phyloP scores from a whole-genome alignment of 1,140 invertebrate species.

The Drosophila gunungcola region DNA sequence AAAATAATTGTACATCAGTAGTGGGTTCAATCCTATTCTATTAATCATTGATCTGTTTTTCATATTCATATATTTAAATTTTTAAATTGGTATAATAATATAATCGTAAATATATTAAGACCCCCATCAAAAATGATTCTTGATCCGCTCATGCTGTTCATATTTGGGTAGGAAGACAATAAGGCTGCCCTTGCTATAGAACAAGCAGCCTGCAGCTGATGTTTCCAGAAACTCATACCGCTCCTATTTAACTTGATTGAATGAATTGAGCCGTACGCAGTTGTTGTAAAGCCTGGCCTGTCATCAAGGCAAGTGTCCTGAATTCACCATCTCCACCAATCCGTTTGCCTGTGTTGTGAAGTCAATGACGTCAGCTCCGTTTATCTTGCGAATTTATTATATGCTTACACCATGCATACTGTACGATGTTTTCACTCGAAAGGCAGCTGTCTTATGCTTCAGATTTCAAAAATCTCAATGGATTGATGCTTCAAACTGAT shows the following conservation, averaged over 20 bases:
- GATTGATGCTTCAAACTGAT: conserved; percentile 21
- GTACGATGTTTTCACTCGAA: background rate
- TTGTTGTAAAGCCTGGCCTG: conserved; percentile 3
- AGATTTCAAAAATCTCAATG: conserved; percentile 24
- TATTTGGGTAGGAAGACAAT: conserved; percentile 1
- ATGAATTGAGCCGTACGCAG: conserved; percentile 9
- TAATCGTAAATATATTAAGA: background rate
- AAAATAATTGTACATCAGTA: background rate
- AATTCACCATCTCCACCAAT: conserved; percentile 1
- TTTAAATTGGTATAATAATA: too few species aligned
- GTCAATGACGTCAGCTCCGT: conserved; percentile 7
- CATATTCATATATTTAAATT: too few species aligned
- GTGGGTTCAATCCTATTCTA: too few species aligned
- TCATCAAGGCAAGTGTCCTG: conserved; percentile 11
- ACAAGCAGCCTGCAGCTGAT: conserved; percentile 11
- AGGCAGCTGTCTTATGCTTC: background rate
- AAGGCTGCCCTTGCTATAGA: background rate
- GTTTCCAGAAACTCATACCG: background rate
- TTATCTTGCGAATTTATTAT: conserved; percentile 10
- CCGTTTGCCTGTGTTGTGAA: background rate
- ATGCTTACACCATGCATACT: background rate
- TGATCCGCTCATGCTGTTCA: background rate
- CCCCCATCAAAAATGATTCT: background rate
- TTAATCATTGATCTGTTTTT: too few species aligned
- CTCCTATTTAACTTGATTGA: conserved; percentile 11